Conservation (phyloP, 2,113 vertebrate species). For the Sakesphorus luctuosus region DNA sequence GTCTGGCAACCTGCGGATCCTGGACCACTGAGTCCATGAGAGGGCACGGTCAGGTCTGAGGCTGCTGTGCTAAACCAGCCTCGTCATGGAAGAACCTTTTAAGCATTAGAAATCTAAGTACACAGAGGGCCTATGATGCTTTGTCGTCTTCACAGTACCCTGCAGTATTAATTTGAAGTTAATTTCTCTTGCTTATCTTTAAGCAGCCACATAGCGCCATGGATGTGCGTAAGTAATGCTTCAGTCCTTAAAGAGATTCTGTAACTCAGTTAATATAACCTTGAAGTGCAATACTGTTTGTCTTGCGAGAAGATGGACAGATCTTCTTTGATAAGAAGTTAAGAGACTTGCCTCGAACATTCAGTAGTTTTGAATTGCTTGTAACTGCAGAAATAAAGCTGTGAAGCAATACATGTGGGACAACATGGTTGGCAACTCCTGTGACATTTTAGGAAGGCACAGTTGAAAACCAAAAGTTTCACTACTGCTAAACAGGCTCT, state of each 20-base stretch:
- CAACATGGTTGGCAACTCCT: slow-evolving; percentile 27
- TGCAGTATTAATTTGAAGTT: slow-evolving; percentile 75
- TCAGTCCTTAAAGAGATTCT: slow-evolving; percentile 66
- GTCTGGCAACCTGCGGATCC: slow-evolving; percentile 96
- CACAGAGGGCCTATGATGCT: slow-evolving; percentile 64
- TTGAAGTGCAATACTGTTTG: slow-evolving; percentile 82
- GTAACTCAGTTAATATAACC: slow-evolving; percentile 70
- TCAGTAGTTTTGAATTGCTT: slow-evolving; percentile 70
- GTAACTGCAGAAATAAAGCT: slow-evolving; percentile 74
- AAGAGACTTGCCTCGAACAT: slow-evolving; percentile 57
- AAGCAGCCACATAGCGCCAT: slow-evolving; percentile 65
- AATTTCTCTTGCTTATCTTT: slow-evolving; percentile 75
- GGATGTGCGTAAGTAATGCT: slow-evolving; percentile 67
- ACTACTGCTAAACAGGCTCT: slow-evolving; percentile 36
- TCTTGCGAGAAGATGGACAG: slow-evolving; percentile 68
- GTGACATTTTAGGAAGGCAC: slow-evolving; percentile 39
- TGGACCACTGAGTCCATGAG: slow-evolving; percentile 87
- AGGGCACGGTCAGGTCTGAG: neutral
- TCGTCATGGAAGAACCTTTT: slow-evolving; percentile 31
- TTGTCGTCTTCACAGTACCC: slow-evolving; percentile 68
- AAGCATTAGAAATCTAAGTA: slow-evolving; percentile 67
- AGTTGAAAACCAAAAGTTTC: slow-evolving; percentile 48
- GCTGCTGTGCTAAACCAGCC: slow-evolving; percentile 30
- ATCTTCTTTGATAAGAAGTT: slow-evolving; percentile 57
- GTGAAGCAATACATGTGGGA: slow-evolving; percentile 65